A percentile compares a stretch with the other conserved stretches of the same genome.
Conservation (phyloP, 2,888 invertebrate genomes). For the Mallateleia sp. region DNA sequence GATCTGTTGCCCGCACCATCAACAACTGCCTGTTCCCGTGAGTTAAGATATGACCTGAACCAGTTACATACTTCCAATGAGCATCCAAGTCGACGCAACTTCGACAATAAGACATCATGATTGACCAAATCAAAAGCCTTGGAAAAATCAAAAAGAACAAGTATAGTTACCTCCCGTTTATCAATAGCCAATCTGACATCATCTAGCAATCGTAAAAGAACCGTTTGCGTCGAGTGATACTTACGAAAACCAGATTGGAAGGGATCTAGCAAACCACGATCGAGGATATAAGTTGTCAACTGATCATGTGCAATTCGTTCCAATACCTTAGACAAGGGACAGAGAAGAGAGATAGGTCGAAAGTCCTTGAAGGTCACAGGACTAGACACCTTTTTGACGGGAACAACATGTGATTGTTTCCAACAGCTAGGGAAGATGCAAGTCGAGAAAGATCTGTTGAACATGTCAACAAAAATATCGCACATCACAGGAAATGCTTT, state of each 20-base stretch:
- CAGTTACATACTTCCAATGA: too few species aligned
- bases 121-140: conserved; percentile 35
- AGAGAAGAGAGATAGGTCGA: conserved; percentile 33
- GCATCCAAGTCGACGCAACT: neutral
- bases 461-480: neutral
- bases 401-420: conserved; percentile 33
- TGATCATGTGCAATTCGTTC: conserved; percentile 43
- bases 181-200: conserved; percentile 11
- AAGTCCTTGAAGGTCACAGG: conserved; percentile 18
- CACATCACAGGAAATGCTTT: too few species aligned
- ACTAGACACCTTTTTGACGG: conserved; percentile 15
- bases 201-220: neutral
- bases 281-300: neutral
- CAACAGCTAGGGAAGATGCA: neutral
- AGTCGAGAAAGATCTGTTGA: neutral
- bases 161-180: neutral
- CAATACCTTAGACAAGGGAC: conserved; percentile 47
- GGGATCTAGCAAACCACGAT: conserved; percentile 11
- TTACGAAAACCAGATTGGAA: conserved; percentile 14
- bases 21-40: neutral
- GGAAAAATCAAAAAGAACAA: conserved; percentile 34
- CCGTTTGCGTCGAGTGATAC: conserved; percentile 11
- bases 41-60: neutral
- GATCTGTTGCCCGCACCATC: neutral
- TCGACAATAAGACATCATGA: neutral